Evolutionary conservation across 2,888 invertebrate species (phyloP).

Genomic region (Apodemia duryi): DNA sequence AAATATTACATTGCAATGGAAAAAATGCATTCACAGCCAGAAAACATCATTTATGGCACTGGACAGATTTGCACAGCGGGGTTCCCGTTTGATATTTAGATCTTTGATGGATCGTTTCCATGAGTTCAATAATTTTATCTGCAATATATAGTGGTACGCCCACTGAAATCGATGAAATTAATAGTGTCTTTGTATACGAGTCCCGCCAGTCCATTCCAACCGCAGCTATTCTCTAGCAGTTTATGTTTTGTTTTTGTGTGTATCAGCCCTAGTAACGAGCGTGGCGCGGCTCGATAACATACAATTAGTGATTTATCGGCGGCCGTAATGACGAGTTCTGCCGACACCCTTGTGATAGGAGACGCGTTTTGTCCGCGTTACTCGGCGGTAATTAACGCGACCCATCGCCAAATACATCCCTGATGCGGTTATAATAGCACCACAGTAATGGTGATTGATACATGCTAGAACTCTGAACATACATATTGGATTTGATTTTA

Average conservation of each 20-base stretch:
- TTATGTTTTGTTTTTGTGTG: not conserved
- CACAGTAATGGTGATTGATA: not conserved
- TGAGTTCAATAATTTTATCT: too few species aligned
- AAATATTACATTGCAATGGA: too few species aligned
- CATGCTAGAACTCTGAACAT: not conserved
- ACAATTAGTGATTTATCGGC: constrained; percentile 4
- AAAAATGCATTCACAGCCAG: too few species aligned
- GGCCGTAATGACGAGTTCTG: not conserved
- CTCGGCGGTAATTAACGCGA: constrained; percentile 1
- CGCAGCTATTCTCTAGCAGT: not conserved
- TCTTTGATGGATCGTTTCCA: too few species aligned
- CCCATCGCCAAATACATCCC: constrained; percentile 1
- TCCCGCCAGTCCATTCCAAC: not conserved
- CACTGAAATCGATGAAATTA: too few species aligned
- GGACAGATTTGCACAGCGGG: too few species aligned
- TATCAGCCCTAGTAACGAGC: not conserved
- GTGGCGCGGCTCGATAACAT: not conserved
- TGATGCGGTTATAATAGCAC: constrained; percentile 21
- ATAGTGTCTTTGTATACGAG: too few species aligned
- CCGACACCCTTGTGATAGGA: not conserved
- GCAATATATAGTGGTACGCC: too few species aligned
- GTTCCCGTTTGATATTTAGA: too few species aligned
- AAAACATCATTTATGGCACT: too few species aligned
- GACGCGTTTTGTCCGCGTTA: not conserved
- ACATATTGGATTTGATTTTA: not conserved